Evolutionary conservation across 92 coral and sea anemone genomes (phyloP), one percentile per base, ranked within the genome.

Genomic region (Meandrina meandrites): DNA sequence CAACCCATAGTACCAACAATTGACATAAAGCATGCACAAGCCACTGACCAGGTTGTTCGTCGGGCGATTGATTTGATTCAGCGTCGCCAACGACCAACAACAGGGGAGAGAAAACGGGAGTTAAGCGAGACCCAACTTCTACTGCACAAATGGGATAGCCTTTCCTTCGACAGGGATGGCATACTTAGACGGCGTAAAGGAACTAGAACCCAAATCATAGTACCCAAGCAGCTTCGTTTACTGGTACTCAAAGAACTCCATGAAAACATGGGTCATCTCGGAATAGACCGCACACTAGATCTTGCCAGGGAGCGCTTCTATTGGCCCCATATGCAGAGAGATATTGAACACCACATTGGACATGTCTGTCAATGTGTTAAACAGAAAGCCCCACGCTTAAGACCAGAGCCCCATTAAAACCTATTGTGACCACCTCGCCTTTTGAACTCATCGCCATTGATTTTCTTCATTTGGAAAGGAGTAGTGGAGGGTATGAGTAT

Each of bases 251-350:
- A 66, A 50, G 92, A 80, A 76, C 79, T 84, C 1, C 94, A 91
- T 22, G 92, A 91, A 32, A 81, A 89, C 45, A 91, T 91, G 94
- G 94, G 94, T 18, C 94, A 91, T 69, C 87, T 91, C 19, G 86
- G 91, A 1, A 56, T 81, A 8, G 91, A 90, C 19, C 31, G 85
- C 56, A 82, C 83, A 3, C 66, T 79, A 27, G 36, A 74, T 34
- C 85, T 88, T 8, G 91, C 87, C 16, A 79, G 90, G 58, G 94
- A 89, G 37, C 89, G 90, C 81, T 89, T 91, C 85, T 91, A 79
- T 54, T 91, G 94, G 90, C 94, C 90, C 13, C 77, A n/a, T n/a
- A n/a, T 90, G 91, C 91, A 90, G 68, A 56, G 83, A 27, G 91
- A 90, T 69, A 69, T 90, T 37, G 88, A 86, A 86, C 83, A 90